Evolutionary conservation across 2,888 invertebrate species (phyloP).

Genomic region (Ectobius pallidus): DNA sequence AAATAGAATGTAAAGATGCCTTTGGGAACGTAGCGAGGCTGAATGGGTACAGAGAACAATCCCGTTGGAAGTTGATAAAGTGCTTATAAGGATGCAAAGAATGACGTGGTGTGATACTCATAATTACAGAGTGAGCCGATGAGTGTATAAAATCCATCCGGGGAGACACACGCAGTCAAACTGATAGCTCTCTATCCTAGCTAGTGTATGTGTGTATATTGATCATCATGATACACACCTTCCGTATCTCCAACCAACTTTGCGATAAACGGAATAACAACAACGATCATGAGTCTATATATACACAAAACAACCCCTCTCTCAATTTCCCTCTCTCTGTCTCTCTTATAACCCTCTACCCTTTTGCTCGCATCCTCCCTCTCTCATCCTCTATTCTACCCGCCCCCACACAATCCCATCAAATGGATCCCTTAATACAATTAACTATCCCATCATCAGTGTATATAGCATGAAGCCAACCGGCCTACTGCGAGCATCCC

Average conservation of each 20-base stretch:
- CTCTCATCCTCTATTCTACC: slow-evolving; percentile 14
- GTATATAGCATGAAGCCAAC: slow-evolving; percentile 32
- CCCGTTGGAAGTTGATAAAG: too few relatives aligned
- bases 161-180: too few relatives aligned
- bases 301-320: slow-evolving; percentile 24
- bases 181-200: too few relatives aligned
- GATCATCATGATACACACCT: background rate
- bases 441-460: slow-evolving; percentile 43
- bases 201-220: too few relatives aligned
- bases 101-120: too few relatives aligned
- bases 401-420: slow-evolving; percentile 42
- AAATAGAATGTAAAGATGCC: too few relatives aligned
- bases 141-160: too few relatives aligned
- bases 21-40: too few relatives aligned
- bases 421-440: slow-evolving; percentile 45
- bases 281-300: slow-evolving; percentile 25
- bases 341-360: slow-evolving; percentile 37
- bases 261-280: slow-evolving; percentile 20
- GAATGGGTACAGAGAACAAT: too few relatives aligned
- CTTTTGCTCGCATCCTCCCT: slow-evolving; percentile 9
- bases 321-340: too few relatives aligned
- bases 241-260: background rate
- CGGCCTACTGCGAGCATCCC: slow-evolving; percentile 26
- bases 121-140: too few relatives aligned
- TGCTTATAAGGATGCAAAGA: too few relatives aligned